Evolutionary conservation across 2,797 vertebrate species (phyloP).

Genomic region (Varecia variegata): DNA sequence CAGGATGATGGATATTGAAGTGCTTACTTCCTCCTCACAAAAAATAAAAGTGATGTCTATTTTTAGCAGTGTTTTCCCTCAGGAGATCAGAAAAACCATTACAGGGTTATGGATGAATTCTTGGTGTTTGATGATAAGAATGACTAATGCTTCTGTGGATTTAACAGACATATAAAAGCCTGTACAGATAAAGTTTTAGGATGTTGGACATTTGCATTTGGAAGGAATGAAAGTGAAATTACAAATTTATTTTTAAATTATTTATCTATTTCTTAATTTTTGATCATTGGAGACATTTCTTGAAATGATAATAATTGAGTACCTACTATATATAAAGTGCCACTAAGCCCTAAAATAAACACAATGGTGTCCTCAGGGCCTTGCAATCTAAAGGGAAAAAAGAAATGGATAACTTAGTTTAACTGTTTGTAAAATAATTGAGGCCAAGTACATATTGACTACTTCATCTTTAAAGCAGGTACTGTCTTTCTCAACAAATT

Average conservation of each 20-base stretch:
- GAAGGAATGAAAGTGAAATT: constrained; percentile 6
- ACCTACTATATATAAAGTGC: neutral
- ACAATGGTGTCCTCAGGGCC: neutral
- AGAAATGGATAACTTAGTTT: neutral
- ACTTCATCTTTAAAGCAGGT: neutral
- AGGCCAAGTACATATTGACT: neutral
- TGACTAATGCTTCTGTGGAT: neutral
- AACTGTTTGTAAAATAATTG: neutral
- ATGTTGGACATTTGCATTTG: neutral
- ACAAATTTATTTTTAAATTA: neutral
- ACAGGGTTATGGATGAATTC: constrained; percentile 28
- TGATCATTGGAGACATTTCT: neutral
- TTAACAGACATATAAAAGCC: constrained; percentile 38
- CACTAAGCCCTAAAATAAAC: neutral
- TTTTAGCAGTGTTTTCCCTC: constrained; percentile 42
- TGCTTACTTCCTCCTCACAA: neutral
- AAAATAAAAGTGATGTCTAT: neutral
- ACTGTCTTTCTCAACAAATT: constrained; percentile 3
- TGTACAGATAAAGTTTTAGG: neutral
- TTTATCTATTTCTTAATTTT: constrained; percentile 6
- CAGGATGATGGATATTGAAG: neutral
- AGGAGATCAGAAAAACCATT: constrained; percentile 46
- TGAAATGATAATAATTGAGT: constrained; percentile 25
- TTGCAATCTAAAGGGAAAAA: neutral
- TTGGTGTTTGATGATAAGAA: constrained; percentile 29